Conservation (phyloP, 2,113 vertebrate species). For the Epinephelus cyanopodus region DNA sequence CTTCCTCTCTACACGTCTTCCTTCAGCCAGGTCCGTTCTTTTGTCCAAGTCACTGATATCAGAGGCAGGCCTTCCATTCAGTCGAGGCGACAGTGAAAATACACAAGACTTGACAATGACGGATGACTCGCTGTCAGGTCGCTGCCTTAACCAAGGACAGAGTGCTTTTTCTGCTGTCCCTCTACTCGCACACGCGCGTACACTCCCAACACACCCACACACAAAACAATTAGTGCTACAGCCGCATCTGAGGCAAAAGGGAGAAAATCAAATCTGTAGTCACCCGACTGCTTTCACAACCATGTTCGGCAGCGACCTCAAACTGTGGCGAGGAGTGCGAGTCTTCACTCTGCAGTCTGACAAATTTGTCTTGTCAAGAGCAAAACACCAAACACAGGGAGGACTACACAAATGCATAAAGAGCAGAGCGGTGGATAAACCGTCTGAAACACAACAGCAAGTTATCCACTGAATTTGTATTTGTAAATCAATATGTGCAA, state of each 20-base stretch:
- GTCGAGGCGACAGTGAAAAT: slow-evolving; percentile 47
- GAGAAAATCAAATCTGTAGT: slow-evolving; percentile 62
- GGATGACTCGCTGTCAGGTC: slow-evolving; percentile 68
- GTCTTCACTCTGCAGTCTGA: slow-evolving; percentile 39
- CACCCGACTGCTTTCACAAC: slow-evolving; percentile 44
- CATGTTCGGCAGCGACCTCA: slow-evolving; percentile 60
- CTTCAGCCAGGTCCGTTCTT: neutral
- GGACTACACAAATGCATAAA: neutral
- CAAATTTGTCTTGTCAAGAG: slow-evolving; percentile 55
- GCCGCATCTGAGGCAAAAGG: slow-evolving; percentile 41
- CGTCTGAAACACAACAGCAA: neutral
- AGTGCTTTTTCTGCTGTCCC: slow-evolving; percentile 31
- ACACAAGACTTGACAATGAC: slow-evolving; percentile 67
- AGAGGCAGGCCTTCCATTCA: slow-evolving; percentile 51
- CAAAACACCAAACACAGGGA: neutral
- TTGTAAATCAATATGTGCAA: slow-evolving; percentile 33
- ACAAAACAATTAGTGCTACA: slow-evolving; percentile 63
- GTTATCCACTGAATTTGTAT: slow-evolving; percentile 3
- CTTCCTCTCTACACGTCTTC: slow-evolving; percentile 3
- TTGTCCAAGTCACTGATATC: slow-evolving; percentile 25
- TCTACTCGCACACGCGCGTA: neutral
- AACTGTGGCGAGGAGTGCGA: slow-evolving; percentile 21
- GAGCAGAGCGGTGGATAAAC: neutral
- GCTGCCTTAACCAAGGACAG: slow-evolving; percentile 68
- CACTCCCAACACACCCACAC: neutral